These are phyloP conservation scores for Pluvianellus socialis DNA, from an alignment of 2,113 vertebrate genomes.

Conservation along the genomic window DNA sequence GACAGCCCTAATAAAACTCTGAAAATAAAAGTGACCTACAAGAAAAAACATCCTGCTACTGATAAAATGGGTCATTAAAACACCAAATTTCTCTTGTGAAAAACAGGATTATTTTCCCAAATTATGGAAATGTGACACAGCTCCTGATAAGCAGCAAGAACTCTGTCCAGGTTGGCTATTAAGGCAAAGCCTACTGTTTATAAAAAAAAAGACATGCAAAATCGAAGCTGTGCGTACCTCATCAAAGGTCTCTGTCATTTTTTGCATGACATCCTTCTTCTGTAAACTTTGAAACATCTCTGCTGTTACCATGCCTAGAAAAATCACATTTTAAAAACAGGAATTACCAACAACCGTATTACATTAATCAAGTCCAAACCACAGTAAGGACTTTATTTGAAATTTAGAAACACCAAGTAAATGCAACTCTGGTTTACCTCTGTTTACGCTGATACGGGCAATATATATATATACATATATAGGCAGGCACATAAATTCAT, in stretches of 20 bases:
- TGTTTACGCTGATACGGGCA: neutral
- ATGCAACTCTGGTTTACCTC: neutral
- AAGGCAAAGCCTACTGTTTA: neutral
- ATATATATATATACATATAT: neutral
- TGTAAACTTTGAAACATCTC: conserved; percentile 88
- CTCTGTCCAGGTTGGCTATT: neutral
- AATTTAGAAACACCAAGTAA: neutral
- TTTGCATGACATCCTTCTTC: conserved; percentile 79
- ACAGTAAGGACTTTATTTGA: neutral
- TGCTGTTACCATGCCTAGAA: conserved; percentile 87
- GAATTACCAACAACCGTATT: neutral
- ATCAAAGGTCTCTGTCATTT: conserved; percentile 90
- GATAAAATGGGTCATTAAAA: neutral
- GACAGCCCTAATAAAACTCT: neutral
- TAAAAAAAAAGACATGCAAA: neutral
- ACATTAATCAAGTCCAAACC: neutral
- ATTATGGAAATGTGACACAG: neutral
- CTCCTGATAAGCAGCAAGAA: neutral
- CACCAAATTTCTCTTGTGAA: neutral
- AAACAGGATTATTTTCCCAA: neutral
- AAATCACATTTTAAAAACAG: neutral
- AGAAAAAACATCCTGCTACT: neutral
- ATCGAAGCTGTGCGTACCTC: conserved; percentile 72
- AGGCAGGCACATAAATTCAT: neutral
- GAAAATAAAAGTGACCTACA: neutral